Conservation (phyloP, 2,888 invertebrate species). For the Tiliacea citrago region DNA sequence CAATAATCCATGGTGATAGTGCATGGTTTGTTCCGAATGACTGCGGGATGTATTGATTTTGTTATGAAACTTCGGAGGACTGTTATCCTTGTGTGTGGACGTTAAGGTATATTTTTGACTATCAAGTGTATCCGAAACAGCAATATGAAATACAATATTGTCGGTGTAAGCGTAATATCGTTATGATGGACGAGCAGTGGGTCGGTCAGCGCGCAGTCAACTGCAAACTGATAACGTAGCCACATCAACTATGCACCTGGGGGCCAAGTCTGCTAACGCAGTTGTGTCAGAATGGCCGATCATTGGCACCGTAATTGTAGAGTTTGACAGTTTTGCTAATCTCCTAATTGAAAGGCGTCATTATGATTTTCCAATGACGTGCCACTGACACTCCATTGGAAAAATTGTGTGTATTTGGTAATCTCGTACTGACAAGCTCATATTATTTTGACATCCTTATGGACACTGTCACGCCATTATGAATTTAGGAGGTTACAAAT, state of each 20-base stretch:
- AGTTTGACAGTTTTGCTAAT: no score
- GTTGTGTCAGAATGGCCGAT: no score
- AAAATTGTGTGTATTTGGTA: no score
- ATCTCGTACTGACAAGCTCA: no score
- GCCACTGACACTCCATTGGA: no score
- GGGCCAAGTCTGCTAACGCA: no score
- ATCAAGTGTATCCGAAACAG: slow-evolving; percentile 60
- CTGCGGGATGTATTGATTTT: slow-evolving; percentile 79
- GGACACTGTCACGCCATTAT: no score
- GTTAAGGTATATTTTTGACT: slow-evolving; percentile 61
- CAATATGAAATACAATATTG: slow-evolving; percentile 88
- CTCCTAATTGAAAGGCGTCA: no score
- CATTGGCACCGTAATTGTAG: no score
- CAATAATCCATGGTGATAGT: slow-evolving; percentile 55
- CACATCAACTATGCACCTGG: slow-evolving; percentile 71
- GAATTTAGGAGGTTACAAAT: no score
- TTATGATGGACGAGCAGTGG: slow-evolving; percentile 88
- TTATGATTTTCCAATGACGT: no score
- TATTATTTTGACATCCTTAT: no score
- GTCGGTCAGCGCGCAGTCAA: slow-evolving; percentile 87
- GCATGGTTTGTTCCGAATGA: slow-evolving; percentile 64
- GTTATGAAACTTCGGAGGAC: slow-evolving; percentile 36
- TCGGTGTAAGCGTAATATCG: slow-evolving; percentile 88
- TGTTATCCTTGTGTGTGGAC: slow-evolving; percentile 28
- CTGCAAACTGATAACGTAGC: slow-evolving; percentile 86